Evolutionary conservation across 2,797 vertebrate genomes (phyloP), one percentile per base, ranked within the genome.

Genomic region (Scolopax bukidnonensis): DNA sequence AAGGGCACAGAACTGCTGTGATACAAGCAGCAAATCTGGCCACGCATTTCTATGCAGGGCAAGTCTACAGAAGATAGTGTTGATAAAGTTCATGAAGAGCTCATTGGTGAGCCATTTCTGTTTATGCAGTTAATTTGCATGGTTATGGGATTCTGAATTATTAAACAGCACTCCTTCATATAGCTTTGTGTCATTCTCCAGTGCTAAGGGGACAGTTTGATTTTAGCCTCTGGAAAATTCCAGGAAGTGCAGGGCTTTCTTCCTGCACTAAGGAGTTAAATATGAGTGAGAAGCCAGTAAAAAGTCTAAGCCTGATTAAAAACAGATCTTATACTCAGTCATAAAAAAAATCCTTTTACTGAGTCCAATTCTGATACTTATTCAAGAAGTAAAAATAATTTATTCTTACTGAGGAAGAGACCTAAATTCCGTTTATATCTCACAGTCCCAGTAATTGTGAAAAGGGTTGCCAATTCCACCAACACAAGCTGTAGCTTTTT

Each of bases 211-310:
- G 23, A 71, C 23, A 54, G 53, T 81, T 90, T 50, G 84, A 53
- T 94, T 95, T 75, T 43, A 71, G 82, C 28, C 21, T 81, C 84
- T 91, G 59, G 87, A 96, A 96, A 92, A 92, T 89, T 94, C 73
- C 48, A 67, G 40, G 43, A 92, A 92, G 87, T 94, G 69, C 48
- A 67, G 40, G 43, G 27, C 20, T 79, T 87, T 93, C 48, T 93
- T 83, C 45, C 19, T 30, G 2, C 48, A 47, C 36, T 65, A 53
- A 85, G 19, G 54, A 33, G 71, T 90, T 94, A 82, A 92, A 73
- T 21, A 23, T 13, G 69, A 95, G 7, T 59, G 30, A 91, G 75
- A 68, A 94, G 60, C 48, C 84, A 78, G 40, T 79, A 63, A 76
- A 83, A 93, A 85, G 38, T 65, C 64, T 93, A 73, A 83, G 86